Percentiles rank a stretch among this genome's conserved stretches.
Evolutionary conservation across 1,140 invertebrate genomes (phyloP).

Genomic region (Apis florea): DNA sequence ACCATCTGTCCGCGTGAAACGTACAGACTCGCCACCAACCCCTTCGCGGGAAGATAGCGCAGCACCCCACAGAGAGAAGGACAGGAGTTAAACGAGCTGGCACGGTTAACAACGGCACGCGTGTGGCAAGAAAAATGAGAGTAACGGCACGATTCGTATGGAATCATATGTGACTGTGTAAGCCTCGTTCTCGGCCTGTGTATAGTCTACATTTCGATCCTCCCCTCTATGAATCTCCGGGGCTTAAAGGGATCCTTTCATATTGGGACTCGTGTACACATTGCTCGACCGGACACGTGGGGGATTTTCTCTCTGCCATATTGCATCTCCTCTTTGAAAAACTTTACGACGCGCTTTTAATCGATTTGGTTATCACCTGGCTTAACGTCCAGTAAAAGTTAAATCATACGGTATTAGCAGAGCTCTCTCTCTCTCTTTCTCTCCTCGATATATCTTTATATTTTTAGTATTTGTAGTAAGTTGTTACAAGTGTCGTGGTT

Average conservation of each 20-base stretch:
- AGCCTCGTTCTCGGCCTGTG: background rate
- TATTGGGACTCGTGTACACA: background rate
- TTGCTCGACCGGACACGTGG: background rate
- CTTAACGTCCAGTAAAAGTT: background rate
- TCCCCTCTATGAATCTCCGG: constrained; percentile 20
- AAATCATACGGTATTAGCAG: background rate
- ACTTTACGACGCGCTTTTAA: constrained; percentile 19
- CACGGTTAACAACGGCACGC: constrained; percentile 46
- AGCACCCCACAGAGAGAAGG: background rate
- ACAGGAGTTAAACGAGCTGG: background rate
- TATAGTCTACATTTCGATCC: background rate
- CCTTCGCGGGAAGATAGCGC: background rate
- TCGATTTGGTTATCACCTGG: constrained; percentile 1
- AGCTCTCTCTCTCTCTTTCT: no score
- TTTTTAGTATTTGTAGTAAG: no score
- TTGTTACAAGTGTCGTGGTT: no score
- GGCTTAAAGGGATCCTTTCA: constrained; percentile 31
- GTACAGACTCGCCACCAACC: no score
- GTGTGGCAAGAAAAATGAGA: constrained; percentile 53
- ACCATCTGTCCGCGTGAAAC: background rate
- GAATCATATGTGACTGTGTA: constrained; percentile 24
- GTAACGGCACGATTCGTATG: constrained; percentile 59
- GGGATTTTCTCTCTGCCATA: constrained; percentile 8
- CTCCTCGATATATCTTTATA: no score
- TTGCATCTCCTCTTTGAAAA: background rate